Base-by-base conservation (phyloP, 2,888 invertebrate species). In the Apotomis betuletana region DNA sequence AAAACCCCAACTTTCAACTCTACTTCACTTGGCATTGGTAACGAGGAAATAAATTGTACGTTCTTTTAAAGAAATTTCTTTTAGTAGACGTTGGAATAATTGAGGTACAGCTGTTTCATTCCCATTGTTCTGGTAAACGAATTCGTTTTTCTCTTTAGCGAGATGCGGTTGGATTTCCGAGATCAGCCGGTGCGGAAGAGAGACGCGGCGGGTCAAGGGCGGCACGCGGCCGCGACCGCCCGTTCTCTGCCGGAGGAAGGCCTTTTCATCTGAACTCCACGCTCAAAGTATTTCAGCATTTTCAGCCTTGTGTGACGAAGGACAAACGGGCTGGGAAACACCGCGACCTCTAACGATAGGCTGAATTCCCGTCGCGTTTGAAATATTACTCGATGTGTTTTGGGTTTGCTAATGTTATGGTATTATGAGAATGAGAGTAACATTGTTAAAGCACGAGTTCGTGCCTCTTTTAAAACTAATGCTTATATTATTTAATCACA, bases 201-300 rank as follows among this genome's bases (percentile, higher is more conserved):
- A 85, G 83, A 78, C 81, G 70, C 74, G 78, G 67, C 78, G 80
- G 88, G 90, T 90, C 90, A 91, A 91, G 91, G 90, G 83, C 89
- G 82, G 63, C 77, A 73, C 76, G 83, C 80, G 84, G 80, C 83
- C 83, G 80, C 80, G 79, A 79, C 83, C 80, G 78, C 75, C 74
- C 79, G 76, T 76, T 72, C 77, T 74, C 74, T 75, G 77, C 71
- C 77, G 74, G 81, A 77, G 80, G 74, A 75, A 75, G 74, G 61
- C 78, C 78, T 79, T 78, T 77, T 77, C 80, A 78, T 81, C 13
- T 8, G 49, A 54, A 83, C 84, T 83, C 81, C 77, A 79, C 67
- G 76, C 13, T 36, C 58, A 52, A 65, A 60, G 38, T 54, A 55
- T 54, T 55, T 52, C 60, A 67, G 62, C 72, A 67, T 68, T 68